Evolutionary conservation across 2,888 invertebrate genomes (phyloP), one percentile per base, ranked within the genome.

Genomic region (Volucella bombylans): DNA sequence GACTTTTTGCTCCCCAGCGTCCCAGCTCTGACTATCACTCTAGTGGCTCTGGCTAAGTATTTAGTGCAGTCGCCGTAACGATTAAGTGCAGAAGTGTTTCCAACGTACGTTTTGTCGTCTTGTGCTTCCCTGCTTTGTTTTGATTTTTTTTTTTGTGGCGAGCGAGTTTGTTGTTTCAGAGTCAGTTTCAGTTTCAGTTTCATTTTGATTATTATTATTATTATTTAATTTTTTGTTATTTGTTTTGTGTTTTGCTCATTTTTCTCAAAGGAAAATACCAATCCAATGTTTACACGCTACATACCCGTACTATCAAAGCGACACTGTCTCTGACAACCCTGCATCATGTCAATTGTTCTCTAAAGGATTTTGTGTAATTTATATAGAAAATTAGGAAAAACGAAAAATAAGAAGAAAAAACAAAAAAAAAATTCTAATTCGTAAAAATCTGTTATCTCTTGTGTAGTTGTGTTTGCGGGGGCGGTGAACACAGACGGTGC

Each of bases 61-160:
- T 80, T 43, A 80, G 80, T 80, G 73, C 73, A 74, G 57, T 67
- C 68, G 62, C 49, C 55, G 68, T 68, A 64, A 80, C 80, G 73
- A 68, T 80, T 62, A 50, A 62, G 68, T 68, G 55, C 64, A 68
- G 68, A 80, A 80, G 73, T 80, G 50, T 45, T 62, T 47, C 68
- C 41, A n/a, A 43, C 18, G 41, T 68, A 12, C 47, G 6, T 59
- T 23, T 71, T 1, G 12, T 15, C 52, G n/a, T 11, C 31, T 54
- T 50, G 67, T 73, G 47, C 65, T 54, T 62, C 45, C 18, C 43
- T 55, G 73, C 69, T 68, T 74, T 73, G 68, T 74, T 80, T 80
- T 80, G 72, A 54, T 79, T 67, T 59, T 54, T 73, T 67, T 59
- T 54, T 73, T 15, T 18, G 55, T 69, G 47, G 47, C 57, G 14